Evolutionary conservation across 2,113 vertebrate species (phyloP), one percentile per base, ranked within the genome.

Genomic region (Mus musculus): DNA sequence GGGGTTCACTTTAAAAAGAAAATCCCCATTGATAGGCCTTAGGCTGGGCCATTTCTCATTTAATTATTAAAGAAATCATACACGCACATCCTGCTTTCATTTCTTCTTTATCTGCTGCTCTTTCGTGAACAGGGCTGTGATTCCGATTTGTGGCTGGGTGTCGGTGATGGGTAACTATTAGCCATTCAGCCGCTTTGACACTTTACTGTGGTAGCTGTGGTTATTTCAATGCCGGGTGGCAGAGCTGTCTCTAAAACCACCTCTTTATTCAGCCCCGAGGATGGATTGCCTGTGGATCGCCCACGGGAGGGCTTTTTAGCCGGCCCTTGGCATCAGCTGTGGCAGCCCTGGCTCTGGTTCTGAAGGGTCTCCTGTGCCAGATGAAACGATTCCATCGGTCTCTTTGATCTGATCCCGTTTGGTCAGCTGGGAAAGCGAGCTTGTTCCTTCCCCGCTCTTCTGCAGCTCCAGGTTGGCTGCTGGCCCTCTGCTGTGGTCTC

Each of bases 341-440:
- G 80, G 85, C n/a, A 82, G 73, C 28, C 56, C 90, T 97, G 96
- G 96, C 97, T 72, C 46, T 0, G 59, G 78, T 95, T 97, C 95
- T 97, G 88, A 96, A 93, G 96, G 86, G 92, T n/a, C 26, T n/a
- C 81, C 96, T 36, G 76, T 77, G 49, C 49, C 17, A 3, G 94
- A 86, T 42, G 75, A 90, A 96, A 90, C 46, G 28, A 82, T 96
- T 69, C 88, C 89, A 49, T 26, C 2, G 33, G 80, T 65, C 92
- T 91, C 97, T 98, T 97, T 97, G 97, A 98, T 97, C 90, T 96
- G 73, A 80, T 87, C 90, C 39, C 33, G 5, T 82, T 76, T 89
- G 92, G 92, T 95, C 96, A 94, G 56, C 96, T 94, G 88, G 86
- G 87, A 90, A 78, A 95, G 73, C 6, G 26, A 91, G 59, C 61